Base-by-base conservation (phyloP, 1,140 invertebrate genomes). In the Hormaphis cornu region DNA sequence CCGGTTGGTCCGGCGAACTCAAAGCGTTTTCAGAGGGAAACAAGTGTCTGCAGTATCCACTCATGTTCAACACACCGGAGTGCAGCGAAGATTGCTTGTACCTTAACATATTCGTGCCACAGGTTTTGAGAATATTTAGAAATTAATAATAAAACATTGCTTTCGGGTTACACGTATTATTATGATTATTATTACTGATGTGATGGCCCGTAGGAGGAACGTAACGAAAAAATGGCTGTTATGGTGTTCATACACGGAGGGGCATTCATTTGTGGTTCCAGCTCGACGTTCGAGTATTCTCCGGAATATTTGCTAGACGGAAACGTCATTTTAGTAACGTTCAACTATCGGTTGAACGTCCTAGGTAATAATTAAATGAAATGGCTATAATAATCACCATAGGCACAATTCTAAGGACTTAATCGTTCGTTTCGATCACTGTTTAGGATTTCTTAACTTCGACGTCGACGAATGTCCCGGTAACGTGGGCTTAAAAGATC, bases 401-500 rank as follows among this genome's bases (percentile, higher is more conserved):
- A n/a, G n/a, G n/a, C 1, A 33, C 35, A 4, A 30, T 12, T 26
- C 26, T 20, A 24, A 58, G 26, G 20, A 26, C 18, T n/a, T n/a
- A 28, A 42, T 28, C 2, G 24, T n/a, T 7, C 5, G 26, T 69
- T 53, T 70, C 40, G n/a, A 28, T 50, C 20, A 40, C n/a, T n/a
- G n/a, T n/a, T n/a, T 54, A 72, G 69, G 69, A 20, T 72, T 72
- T 58, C 24, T 89, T 30, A 85, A 84, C 72, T 86, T 84, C 0
- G 86, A 83, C 3, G 84, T 85, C 70, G 77, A 80, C 14, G 75
- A 82, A 50, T 83, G 84, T 1, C 82, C 86, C 0, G 89, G 88
- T n/a, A 90, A 91, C 75, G 83, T 84, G 76, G 89, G 87, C 0
- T 77, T 90, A 22, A 87, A 87, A 76, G 89, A 91, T 78, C 87